Conservation (phyloP, 2,888 invertebrate species). For the Sisyra nigra region DNA sequence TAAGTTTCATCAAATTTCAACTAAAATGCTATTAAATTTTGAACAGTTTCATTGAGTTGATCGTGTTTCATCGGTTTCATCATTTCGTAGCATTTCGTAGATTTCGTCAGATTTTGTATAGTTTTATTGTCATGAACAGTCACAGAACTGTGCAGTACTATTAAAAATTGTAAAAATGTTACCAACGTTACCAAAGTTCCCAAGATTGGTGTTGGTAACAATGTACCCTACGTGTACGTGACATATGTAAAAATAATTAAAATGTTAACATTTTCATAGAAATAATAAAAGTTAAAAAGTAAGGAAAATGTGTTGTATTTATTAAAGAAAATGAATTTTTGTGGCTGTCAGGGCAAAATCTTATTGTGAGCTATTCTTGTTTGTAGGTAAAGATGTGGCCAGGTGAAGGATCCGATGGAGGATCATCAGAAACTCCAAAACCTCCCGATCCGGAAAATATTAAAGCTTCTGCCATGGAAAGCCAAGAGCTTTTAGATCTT, state of each 20-base stretch:
- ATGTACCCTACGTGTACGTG: no score
- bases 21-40: not conserved
- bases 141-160: no score
- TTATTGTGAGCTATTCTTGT: not conserved
- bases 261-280: no score
- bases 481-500: conserved; percentile 21
- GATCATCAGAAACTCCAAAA: conserved; percentile 20
- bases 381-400: conserved; percentile 21
- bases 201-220: no score
- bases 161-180: no score
- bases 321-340: not conserved
- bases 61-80: not conserved
- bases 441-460: conserved; percentile 11
- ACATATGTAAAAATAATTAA: conserved; percentile 1
- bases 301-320: not conserved
- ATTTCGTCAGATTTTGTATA: no score
- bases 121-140: no score
- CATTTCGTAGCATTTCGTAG: no score
- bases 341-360: not conserved
- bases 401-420: conserved; percentile 19
- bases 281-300: no score
- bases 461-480: conserved; percentile 12
- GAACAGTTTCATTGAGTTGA: not conserved
- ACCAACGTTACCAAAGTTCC: no score
- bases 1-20: not conserved